A percentile compares a stretch with the other conserved stretches of the same genome.
These are phyloP conservation scores for Galago senegalensis DNA, from an alignment of 2,797 vertebrate species.

Conservation along the genomic window DNA sequence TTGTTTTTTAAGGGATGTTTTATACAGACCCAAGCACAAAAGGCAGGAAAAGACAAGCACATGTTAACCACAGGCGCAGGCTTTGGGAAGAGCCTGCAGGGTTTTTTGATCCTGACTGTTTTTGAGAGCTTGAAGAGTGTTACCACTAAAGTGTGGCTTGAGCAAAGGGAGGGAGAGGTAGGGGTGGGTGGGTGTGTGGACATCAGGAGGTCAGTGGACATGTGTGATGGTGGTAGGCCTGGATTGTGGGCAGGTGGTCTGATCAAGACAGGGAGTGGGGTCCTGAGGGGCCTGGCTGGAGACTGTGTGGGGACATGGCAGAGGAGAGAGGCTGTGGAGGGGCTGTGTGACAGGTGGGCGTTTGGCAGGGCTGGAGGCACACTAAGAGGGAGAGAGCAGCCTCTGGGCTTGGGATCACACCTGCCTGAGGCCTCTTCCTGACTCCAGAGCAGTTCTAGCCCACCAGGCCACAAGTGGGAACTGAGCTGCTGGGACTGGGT, in stretches of 20 bases:
- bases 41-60: not conserved
- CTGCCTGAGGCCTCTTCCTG: fast-evolving
- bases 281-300: not conserved
- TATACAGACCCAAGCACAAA: not conserved
- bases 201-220: too few relatives aligned
- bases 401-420: not conserved
- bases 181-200: not conserved
- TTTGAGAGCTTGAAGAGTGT: not conserved
- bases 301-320: not conserved
- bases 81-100: not conserved
- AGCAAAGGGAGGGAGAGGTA: not conserved
- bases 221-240: not conserved
- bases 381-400: not conserved
- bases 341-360: not conserved
- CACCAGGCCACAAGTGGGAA: fast-evolving
- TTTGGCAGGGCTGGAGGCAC: not conserved
- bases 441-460: not conserved
- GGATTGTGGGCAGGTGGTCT: not conserved
- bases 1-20: not conserved
- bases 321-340: not conserved
- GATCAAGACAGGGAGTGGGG: not conserved
- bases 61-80: not conserved
- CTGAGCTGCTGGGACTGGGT: not conserved
- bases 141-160: not conserved
- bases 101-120: not conserved